These are phyloP conservation scores for Drosophila nannoptera DNA, from an alignment of 1,140 invertebrate species.

Conservation along the genomic window DNA sequence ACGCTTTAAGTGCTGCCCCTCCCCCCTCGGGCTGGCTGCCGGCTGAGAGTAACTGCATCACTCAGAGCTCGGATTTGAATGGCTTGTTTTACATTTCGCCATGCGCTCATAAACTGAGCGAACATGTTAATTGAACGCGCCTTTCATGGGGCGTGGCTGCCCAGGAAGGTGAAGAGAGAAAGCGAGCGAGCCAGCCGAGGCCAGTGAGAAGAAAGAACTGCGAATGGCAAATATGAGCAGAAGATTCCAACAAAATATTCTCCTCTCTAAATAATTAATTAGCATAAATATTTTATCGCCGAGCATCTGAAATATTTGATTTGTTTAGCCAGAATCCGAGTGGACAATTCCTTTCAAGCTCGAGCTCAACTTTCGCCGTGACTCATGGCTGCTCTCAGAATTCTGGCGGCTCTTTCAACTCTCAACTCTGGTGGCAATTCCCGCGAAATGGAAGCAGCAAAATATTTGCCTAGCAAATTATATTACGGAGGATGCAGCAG, in stretches of 20 bases:
- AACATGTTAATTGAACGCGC: conserved; percentile 69
- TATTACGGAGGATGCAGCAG: conserved; percentile 9
- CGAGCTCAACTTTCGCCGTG: conserved; percentile 19
- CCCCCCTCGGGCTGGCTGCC: not conserved
- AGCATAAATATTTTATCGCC: no score
- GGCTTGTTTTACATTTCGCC: conserved; percentile 50
- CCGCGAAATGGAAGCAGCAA: conserved; percentile 28
- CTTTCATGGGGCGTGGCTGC: conserved; percentile 32
- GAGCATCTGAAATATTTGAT: no score
- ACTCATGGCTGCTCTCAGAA: conserved; percentile 12
- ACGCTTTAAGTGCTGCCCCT: conserved; percentile 63
- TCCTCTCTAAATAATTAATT: no score
- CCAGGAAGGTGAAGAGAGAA: conserved; percentile 8
- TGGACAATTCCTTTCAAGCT: not conserved
- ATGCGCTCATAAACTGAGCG: conserved; percentile 49
- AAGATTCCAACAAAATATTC: no score
- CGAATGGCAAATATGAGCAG: not conserved
- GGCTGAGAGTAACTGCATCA: conserved; percentile 17
- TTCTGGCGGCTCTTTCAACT: conserved; percentile 20
- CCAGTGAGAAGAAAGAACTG: not conserved
- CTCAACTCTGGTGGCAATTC: conserved; percentile 19
- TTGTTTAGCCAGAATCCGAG: not conserved
- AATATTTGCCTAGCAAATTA: conserved; percentile 47
- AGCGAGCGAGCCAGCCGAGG: conserved; percentile 1
- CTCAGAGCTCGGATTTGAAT: conserved; percentile 22